Evolutionary conservation across 2,797 vertebrate species (phyloP).

Genomic region (Gymnothorax reevesii): DNA sequence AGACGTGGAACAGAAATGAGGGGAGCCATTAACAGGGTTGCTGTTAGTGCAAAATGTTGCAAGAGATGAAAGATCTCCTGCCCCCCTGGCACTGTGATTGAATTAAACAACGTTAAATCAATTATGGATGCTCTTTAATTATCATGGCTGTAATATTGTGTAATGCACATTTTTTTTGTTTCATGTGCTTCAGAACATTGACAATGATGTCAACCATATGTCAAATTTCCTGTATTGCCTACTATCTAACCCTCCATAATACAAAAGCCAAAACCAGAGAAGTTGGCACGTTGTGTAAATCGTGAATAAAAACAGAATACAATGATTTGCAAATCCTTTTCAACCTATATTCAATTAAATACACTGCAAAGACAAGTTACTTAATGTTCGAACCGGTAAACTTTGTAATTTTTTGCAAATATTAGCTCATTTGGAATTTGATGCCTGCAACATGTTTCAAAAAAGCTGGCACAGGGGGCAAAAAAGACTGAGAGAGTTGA

Average conservation of each 20-base stretch:
- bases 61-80: background rate
- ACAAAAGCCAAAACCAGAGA: too few relatives aligned
- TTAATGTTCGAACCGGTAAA: too few relatives aligned
- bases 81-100: background rate
- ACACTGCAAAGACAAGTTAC: too few relatives aligned
- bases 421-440: too few relatives aligned
- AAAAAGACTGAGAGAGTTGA: too few relatives aligned
- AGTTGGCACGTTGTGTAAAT: too few relatives aligned
- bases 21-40: background rate
- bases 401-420: too few relatives aligned
- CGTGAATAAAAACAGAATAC: too few relatives aligned
- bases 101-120: background rate
- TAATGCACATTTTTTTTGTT: background rate
- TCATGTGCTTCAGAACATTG: background rate
- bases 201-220: background rate
- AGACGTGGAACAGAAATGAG: background rate
- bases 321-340: too few relatives aligned
- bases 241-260: background rate
- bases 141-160: background rate
- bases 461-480: too few relatives aligned
- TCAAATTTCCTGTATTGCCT: background rate
- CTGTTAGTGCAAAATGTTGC: background rate
- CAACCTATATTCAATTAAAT: too few relatives aligned
- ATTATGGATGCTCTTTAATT: slow-evolving; percentile 4
- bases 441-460: too few relatives aligned